Conservation (phyloP, 2,888 invertebrate genomes). For the Lottia scabra region DNA sequence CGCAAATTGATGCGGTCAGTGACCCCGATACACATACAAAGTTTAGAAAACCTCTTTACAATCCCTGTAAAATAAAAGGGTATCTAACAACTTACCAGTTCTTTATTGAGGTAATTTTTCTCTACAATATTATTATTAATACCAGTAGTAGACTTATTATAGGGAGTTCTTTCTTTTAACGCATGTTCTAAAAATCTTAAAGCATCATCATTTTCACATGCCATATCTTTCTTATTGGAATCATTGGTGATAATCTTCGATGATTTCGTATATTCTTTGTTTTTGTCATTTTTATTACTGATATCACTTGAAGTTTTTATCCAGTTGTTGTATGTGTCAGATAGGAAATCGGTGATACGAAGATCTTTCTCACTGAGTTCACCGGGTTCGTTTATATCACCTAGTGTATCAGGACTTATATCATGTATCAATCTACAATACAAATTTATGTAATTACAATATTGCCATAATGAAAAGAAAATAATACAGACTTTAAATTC, state of each 20-base stretch:
- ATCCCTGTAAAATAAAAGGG: no score
- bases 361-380: conserved; percentile 17
- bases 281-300: conserved; percentile 33
- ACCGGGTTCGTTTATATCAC: conserved; percentile 18
- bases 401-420: conserved; percentile 44
- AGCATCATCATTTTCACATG: conserved; percentile 12
- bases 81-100: background rate
- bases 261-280: conserved; percentile 19
- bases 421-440: conserved; percentile 50
- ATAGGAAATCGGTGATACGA: conserved; percentile 16
- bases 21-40: no score
- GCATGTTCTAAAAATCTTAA: conserved; percentile 2
- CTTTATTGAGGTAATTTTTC: background rate
- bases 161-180: conserved; percentile 8
- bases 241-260: background rate
- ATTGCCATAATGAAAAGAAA: no score
- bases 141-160: conserved; percentile 7
- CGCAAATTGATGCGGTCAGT: no score
- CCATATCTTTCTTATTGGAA: conserved; percentile 10
- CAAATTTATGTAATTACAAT: background rate
- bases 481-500: no score
- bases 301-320: conserved; percentile 11
- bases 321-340: conserved; percentile 17
- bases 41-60: no score
- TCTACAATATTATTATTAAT: conserved; percentile 9